These are phyloP conservation scores for Trachemys scripta DNA, from an alignment of 2,113 vertebrate species.

Conservation along the genomic window DNA sequence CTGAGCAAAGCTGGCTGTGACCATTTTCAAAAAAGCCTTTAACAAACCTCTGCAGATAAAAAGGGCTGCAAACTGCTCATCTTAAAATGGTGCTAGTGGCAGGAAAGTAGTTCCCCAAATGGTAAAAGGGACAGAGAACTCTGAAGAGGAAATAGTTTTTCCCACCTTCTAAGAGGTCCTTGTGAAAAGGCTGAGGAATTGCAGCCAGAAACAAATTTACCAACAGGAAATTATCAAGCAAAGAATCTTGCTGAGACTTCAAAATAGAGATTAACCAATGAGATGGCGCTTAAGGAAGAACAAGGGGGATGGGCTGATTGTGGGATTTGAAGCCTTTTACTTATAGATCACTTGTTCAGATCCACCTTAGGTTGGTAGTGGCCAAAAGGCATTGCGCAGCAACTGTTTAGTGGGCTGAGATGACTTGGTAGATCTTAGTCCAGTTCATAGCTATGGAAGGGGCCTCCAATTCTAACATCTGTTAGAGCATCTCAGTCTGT, in stretches of 20 bases:
- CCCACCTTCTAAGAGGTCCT: not conserved
- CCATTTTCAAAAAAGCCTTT: not conserved
- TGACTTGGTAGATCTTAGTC: not conserved
- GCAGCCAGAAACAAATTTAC: accelerated
- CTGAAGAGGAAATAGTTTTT: not conserved
- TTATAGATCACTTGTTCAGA: not conserved
- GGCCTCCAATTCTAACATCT: not conserved
- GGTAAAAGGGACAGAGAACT: not conserved
- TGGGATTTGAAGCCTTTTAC: not conserved
- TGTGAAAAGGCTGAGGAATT: not conserved
- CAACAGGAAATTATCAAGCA: not conserved
- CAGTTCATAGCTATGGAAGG: accelerated
- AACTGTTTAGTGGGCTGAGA: not conserved
- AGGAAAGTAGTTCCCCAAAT: not conserved
- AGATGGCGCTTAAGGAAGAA: not conserved
- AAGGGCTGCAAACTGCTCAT: not conserved
- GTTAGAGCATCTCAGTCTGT: not conserved
- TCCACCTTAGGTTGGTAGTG: not conserved
- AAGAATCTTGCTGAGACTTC: not conserved
- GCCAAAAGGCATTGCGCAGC: not conserved
- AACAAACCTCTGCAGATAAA: not conserved
- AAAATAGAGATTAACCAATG: not conserved
- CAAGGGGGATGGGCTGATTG: not conserved
- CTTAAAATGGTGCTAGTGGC: not conserved
- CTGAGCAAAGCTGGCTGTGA: not conserved